Evolutionary conservation across 2,113 vertebrate species (phyloP), one percentile per base, ranked within the genome.

Genomic region (Malurus cyaneus): DNA sequence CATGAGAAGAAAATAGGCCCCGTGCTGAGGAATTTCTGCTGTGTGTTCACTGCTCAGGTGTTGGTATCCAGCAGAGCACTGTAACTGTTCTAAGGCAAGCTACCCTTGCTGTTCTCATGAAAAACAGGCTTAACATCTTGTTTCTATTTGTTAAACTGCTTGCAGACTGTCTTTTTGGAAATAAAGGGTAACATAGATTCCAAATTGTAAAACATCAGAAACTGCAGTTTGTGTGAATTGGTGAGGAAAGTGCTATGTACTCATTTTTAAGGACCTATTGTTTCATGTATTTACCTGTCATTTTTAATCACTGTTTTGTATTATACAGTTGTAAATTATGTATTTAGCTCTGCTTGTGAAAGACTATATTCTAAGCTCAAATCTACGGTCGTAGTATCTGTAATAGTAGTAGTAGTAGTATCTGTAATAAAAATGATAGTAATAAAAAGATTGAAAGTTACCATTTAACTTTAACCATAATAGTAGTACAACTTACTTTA

Each of bases 341-440:
- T 70, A 2, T 65, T 91, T 65, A 61, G 11, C 28, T 88, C 44
- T 56, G 5, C 12, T 81, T 84, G 89, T 50, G 23, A 53, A 89
- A 61, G 18, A 5, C 19, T n/a, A 1, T 64, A 18, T 52, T 74
- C 20, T 60, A 4, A 61, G 28, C 31, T 74, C 15, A 46, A 29
- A 41, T 66, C 11, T 44, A 21, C 16, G 66, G 31, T n/a, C n/a
- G 20, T 44, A 46, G 18, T 39, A 39, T 39, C 18, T 0, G 0
- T 56, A 66, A 41, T 26, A 67, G 19, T 67, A 32, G 21, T 67
- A 32, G 24, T n/a, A 36, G 20, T 44, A 46, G 18, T 39, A 39
- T 39, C 18, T 0, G 0, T 56, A 66, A 41, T 26, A 67, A 44
- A 4, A 66, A 6, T 34, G n/a, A 36, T 15, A 69, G 15, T 25